Conservation (phyloP, 2,888 invertebrate genomes). For the Drosophila neonasuta region DNA sequence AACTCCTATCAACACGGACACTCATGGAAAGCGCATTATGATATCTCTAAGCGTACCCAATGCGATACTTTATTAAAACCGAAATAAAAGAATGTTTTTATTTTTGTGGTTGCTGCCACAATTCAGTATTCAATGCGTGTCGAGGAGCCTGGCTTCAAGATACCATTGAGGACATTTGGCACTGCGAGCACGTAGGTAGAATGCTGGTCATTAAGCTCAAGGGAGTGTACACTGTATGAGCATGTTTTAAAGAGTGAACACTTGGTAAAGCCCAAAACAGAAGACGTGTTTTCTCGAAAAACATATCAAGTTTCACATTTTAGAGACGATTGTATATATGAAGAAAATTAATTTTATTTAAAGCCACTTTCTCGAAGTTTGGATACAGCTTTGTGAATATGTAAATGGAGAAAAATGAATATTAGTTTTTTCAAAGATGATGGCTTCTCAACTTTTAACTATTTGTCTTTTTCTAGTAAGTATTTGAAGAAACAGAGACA, state of each 20-base stretch:
- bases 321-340: too few relatives aligned
- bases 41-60: conserved; percentile 54
- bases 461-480: too few relatives aligned
- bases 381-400: too few relatives aligned
- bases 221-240: conserved; percentile 11
- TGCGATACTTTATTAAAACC: conserved; percentile 67
- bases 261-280: not conserved
- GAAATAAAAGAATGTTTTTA: conserved; percentile 54
- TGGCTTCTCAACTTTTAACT: too few relatives aligned
- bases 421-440: too few relatives aligned
- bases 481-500: too few relatives aligned
- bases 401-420: too few relatives aligned
- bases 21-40: conserved; percentile 24
- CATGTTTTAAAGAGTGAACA: not conserved
- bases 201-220: conserved; percentile 68
- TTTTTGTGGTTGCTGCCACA: conserved; percentile 49
- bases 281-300: too few relatives aligned
- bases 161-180: conserved; percentile 54
- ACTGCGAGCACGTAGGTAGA: conserved; percentile 70
- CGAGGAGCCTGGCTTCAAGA: conserved; percentile 42
- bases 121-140: conserved; percentile 60
- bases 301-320: too few relatives aligned
- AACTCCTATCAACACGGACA: conserved; percentile 21
- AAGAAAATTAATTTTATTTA: too few relatives aligned
- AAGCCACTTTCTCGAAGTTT: too few relatives aligned